A percentile compares a stretch with the other conserved stretches of the same genome.
Conservation (phyloP, 2,797 vertebrate genomes). For the Dryobates pubescens region DNA sequence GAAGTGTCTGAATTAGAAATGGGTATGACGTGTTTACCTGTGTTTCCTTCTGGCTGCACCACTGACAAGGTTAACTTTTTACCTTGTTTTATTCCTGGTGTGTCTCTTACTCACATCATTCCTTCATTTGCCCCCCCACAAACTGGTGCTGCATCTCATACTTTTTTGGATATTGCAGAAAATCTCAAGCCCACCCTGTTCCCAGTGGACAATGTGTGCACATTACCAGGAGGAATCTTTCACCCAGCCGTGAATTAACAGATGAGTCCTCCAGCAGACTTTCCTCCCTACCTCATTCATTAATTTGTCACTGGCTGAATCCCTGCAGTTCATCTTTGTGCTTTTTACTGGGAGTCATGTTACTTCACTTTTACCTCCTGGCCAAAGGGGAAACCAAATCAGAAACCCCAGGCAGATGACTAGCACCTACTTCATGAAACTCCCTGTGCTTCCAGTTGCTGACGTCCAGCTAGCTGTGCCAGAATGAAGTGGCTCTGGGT, state of each 20-base stretch:
- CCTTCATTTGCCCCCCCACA: background rate
- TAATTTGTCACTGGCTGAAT: constrained; percentile 14
- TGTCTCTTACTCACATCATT: background rate
- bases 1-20: background rate
- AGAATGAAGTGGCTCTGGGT: background rate
- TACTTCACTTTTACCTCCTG: background rate
- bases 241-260: background rate
- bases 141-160: background rate
- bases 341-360: background rate
- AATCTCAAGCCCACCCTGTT: background rate
- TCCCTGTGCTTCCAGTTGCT: background rate
- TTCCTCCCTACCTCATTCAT: background rate
- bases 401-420: background rate
- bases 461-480: background rate
- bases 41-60: background rate
- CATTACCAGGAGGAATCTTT: background rate
- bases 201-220: background rate
- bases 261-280: background rate
- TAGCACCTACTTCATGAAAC: background rate
- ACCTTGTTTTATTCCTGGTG: background rate
- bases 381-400: background rate
- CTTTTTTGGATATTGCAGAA: background rate
- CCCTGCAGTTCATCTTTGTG: background rate
- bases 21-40: background rate
- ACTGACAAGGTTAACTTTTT: background rate